A percentile compares a stretch with the other conserved stretches of the same genome.
Evolutionary conservation across 2,797 vertebrate genomes (phyloP).

Genomic region (Micromesistius poutassou): DNA sequence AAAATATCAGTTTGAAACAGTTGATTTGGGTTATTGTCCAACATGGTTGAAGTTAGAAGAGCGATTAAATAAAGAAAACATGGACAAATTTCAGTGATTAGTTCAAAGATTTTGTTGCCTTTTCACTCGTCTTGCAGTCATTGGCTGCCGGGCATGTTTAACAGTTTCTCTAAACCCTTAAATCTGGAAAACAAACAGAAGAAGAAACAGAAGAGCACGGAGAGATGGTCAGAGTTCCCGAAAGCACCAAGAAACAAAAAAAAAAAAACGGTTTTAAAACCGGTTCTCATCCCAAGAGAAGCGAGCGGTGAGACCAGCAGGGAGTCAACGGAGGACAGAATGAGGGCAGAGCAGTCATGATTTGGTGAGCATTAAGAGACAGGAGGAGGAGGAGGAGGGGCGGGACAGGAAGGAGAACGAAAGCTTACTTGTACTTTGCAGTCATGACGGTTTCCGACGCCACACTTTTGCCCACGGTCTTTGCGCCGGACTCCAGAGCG

Average conservation of each 20-base stretch:
- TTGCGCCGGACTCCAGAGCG: constrained; percentile 89
- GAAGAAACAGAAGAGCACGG: not conserved
- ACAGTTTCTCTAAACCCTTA: constrained; percentile 71
- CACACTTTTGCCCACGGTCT: constrained; percentile 86
- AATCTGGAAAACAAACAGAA: constrained; percentile 66
- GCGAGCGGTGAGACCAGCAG: not conserved
- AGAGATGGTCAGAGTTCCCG: constrained; percentile 33
- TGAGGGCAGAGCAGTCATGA: not conserved
- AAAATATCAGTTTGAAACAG: too few relatives aligned
- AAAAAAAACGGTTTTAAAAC: too few relatives aligned
- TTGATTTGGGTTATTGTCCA: not conserved
- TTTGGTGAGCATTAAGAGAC: too few relatives aligned
- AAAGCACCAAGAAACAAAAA: constrained; percentile 46
- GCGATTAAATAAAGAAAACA: not conserved
- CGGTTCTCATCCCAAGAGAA: not conserved
- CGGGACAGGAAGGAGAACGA: not conserved
- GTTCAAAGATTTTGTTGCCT: constrained; percentile 42
- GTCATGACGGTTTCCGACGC: constrained; percentile 86
- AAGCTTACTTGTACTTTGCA: constrained; percentile 90
- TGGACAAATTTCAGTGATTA: constrained; percentile 20
- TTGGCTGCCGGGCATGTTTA: constrained; percentile 58
- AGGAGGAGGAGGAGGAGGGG: not conserved
- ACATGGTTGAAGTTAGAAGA: not conserved
- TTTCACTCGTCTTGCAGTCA: constrained; percentile 56
- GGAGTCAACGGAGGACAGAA: too few relatives aligned